Base-by-base conservation (phyloP, 1,140 invertebrate species). In the Augochlora pura region DNA sequence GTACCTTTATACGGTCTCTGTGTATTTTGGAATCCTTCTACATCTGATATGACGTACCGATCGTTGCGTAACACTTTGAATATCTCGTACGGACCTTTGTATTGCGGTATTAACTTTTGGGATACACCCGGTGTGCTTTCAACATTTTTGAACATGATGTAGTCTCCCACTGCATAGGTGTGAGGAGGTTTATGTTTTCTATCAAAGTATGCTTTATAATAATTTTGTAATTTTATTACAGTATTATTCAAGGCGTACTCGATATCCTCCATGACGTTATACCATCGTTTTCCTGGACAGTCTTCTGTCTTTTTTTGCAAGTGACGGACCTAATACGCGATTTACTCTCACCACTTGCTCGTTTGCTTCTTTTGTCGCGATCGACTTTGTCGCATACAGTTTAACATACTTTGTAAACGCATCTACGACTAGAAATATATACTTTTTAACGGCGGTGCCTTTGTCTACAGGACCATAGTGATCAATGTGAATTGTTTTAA, bases 381-480 rank as follows among this genome's bases (percentile, higher is more conserved):
- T 72, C 1, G 69, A 25, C 18, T 72, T 60, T 9, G 32, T 42
- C 5, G 69, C 10, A 16, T 16, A 72, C 10, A 60, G 12, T 57
- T 59, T 62, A 1, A 62, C 21, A 39, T 62, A 62, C 27, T 46
- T 72, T 1, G 69, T 62, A 27, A 25, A 72, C 9, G 57, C 57
- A 39, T 72, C 69, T 62, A 70, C 16, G 6, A 65, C n/a, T 39
- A 77, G 1, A 64, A 77, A 65, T 25, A 77, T n/a, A n/a, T 77
- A 46, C 46, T 65, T 70, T 77, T 77, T 39, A 8, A 9, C n/a
- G 16, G 4, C 16, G 14, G 49, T 49, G 46, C 3, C 9, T 16
- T n/a, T 21, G 38, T 77, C 60, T 0, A 65, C 27, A 0, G 32
- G 23, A 8, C 59, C 66, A 42, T 70, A 52, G 32, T 70, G 67